Evolutionary conservation across 2,797 vertebrate genomes (phyloP), one percentile per base, ranked within the genome.

Genomic region (Sebastes oblongus): DNA sequence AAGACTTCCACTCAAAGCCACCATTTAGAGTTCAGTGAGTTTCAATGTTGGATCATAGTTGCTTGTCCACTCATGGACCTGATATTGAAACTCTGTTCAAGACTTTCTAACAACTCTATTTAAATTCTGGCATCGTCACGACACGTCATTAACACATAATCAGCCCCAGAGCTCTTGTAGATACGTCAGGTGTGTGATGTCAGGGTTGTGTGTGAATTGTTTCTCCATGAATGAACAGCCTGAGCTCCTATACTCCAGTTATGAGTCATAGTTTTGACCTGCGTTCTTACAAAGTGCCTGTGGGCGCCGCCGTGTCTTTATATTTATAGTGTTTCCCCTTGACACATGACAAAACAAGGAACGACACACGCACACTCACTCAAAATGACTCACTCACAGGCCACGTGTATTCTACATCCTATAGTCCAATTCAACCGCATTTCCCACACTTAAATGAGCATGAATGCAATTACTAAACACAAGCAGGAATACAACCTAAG

Each of bases 161-260:
- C 25, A 13, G 7, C 18, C 5, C 12, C n/a, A 34, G 25, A 54
- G 58, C 13, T 30, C 30, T 39, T 25, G 13, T n/a, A 8, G 24
- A 32, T 46, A 50, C 7, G 7, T 50, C 42, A 46, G n/a, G 34
- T 72, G 54, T 67, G 66, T 60, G 70, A 72, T 39, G 83, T 85
- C 66, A 24, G 29, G 5, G 20, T 36, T 39, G 20, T 52, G 56
- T 81, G 54, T 29, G 52, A 58, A 27, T 29, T 12, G 24, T 55
- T 66, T 89, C 89, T 81, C 75, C 50, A 75, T 94, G 93, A 95
- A 95, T 93, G 93, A 91, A 75, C 72, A 66, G 59, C 72, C 79
- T 39, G 73, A 50, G 89, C 87, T 86, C 90, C 88, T 74, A 83
- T 86, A 46, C 80, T 81, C 22, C 22, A 66, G 30, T 13, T 72